Conservation (phyloP, 2,113 vertebrate genomes). For the Urocynchramus pylzowi region DNA sequence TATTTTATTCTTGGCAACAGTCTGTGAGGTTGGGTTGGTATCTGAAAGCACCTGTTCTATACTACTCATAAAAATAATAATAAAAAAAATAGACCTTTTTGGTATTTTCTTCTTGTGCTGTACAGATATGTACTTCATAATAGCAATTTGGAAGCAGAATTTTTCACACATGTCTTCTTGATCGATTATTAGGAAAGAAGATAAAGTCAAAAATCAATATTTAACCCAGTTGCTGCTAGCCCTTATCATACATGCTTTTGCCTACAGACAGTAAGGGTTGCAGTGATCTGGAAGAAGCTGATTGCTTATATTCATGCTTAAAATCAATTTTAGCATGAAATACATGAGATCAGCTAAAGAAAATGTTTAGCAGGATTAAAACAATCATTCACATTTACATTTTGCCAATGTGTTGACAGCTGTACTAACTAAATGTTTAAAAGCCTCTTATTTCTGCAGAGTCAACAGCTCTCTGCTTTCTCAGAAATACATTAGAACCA, state of each 20-base stretch:
- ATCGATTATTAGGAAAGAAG: neutral
- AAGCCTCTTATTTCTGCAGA: neutral
- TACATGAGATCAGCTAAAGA: neutral
- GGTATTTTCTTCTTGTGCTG: neutral
- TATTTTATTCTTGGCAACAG: neutral
- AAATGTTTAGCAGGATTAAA: constrained; percentile 43
- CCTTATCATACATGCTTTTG: neutral
- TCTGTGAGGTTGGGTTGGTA: neutral
- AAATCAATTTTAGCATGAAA: constrained; percentile 10
- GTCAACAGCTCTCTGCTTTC: neutral
- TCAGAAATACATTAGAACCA: neutral
- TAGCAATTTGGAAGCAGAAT: neutral
- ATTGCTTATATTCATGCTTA: neutral
- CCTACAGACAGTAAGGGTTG: neutral
- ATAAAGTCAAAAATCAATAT: neutral
- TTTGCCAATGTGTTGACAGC: neutral
- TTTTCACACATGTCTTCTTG: neutral
- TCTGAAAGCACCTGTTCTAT: neutral
- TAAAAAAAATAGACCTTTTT: neutral
- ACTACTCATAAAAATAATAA: neutral
- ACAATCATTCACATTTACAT: neutral
- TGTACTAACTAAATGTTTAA: neutral
- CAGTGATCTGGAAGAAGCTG: neutral
- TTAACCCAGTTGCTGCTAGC: neutral
- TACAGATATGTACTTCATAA: neutral